phyloP scores from a whole-genome alignment of 2,797 vertebrate species.

The Chaetodon trifasciatus region DNA sequence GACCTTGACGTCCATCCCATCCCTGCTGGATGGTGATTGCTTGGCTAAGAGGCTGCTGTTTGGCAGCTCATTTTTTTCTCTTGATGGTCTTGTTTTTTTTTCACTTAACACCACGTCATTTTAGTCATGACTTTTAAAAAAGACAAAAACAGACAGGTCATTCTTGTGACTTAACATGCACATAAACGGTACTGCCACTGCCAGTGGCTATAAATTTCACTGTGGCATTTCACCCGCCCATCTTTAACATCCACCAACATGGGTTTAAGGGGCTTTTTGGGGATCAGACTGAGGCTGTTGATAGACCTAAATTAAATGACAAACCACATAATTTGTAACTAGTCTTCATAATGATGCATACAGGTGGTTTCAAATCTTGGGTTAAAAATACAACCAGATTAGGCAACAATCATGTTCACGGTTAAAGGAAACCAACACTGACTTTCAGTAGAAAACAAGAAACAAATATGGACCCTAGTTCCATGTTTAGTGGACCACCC shows the following conservation, averaged over 20 bases:
- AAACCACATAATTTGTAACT: background rate
- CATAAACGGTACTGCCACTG: background rate
- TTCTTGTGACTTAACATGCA: background rate
- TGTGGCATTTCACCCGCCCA: background rate
- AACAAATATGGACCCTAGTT: background rate
- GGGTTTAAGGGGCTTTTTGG: background rate
- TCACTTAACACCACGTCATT: conserved; percentile 43
- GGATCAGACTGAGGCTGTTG: background rate
- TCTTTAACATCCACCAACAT: background rate
- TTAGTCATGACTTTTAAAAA: conserved; percentile 34
- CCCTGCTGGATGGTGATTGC: conserved; percentile 69
- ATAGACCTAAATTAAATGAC: background rate
- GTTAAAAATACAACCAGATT: background rate
- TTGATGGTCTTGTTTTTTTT: conserved; percentile 53
- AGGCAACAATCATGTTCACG: background rate
- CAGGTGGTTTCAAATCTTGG: background rate
- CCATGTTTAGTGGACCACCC: background rate
- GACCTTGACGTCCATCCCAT: conserved; percentile 55
- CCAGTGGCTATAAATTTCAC: background rate
- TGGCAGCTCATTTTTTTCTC: conserved; percentile 77
- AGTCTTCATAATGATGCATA: no score
- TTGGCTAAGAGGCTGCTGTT: conserved; percentile 47
- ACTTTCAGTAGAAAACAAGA: background rate
- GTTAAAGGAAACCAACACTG: background rate
- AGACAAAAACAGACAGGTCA: conserved; percentile 21